A percentile compares a stretch with the other conserved stretches of the same genome.
These are phyloP conservation scores for Pseudopleuronectes americanus DNA, from an alignment of 2,797 vertebrate species.

Conservation along the genomic window DNA sequence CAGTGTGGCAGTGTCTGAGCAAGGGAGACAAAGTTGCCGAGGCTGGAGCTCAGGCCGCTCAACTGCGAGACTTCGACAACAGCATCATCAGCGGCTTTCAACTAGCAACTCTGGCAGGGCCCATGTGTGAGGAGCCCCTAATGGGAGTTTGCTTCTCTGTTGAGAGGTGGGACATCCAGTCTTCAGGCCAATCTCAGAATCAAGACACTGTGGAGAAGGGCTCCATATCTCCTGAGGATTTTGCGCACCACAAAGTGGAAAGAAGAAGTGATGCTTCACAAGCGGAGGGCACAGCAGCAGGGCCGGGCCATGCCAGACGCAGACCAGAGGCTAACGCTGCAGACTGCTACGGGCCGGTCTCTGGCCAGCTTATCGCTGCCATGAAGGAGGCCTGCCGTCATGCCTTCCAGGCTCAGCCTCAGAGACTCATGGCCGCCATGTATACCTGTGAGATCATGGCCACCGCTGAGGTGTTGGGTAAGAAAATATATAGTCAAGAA, in stretches of 20 bases:
- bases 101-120: constrained; percentile 91
- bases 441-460: constrained; percentile 98
- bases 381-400: constrained; percentile 95
- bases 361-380: constrained; percentile 94
- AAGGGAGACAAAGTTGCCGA: constrained; percentile 31
- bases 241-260: background rate
- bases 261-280: background rate
- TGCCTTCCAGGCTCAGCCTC: constrained; percentile 91
- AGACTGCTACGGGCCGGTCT: constrained; percentile 93
- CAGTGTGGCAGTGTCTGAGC: constrained; percentile 89
- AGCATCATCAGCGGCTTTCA: constrained; percentile 97
- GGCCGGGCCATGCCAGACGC: constrained; percentile 35
- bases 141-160: constrained; percentile 96
- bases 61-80: constrained; percentile 89
- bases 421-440: constrained; percentile 98
- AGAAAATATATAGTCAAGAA: constrained; percentile 59
- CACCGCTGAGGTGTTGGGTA: constrained; percentile 95
- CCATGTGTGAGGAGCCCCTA: constrained; percentile 97
- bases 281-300: constrained; percentile 7
- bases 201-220: constrained; percentile 56
- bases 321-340: constrained; percentile 65
- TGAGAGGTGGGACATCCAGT: constrained; percentile 89
- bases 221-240: background rate
- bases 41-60: constrained; percentile 49
- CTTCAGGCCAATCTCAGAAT: constrained; percentile 45